Conservation (phyloP, 2,888 invertebrate genomes). For the Celastrina argiolus region DNA sequence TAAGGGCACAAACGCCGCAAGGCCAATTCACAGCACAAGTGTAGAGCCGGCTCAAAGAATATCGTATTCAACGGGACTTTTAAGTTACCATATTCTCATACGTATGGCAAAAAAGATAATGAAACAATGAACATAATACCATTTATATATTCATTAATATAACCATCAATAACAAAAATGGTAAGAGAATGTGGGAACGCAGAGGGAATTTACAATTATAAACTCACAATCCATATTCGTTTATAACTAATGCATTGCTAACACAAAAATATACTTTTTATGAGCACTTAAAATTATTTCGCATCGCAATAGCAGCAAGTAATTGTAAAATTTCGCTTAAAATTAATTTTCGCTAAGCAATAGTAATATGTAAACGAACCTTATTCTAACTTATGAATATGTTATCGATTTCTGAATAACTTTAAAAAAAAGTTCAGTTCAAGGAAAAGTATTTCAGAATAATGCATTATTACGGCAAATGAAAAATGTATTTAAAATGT, state of each 20-base stretch:
- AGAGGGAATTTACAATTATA: neutral
- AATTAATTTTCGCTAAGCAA: slow-evolving; percentile 13
- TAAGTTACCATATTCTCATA: slow-evolving; percentile 16
- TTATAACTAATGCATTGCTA: neutral
- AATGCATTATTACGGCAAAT: neutral
- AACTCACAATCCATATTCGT: neutral
- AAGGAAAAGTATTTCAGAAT: neutral
- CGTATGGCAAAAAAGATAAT: neutral
- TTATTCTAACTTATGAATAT: neutral
- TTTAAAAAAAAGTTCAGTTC: neutral
- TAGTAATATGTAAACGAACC: neutral
- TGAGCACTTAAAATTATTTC: neutral
- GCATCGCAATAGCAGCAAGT: neutral
- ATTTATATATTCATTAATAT: slow-evolving; percentile 5
- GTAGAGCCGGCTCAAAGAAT: neutral
- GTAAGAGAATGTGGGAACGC: slow-evolving; percentile 17
- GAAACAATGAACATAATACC: neutral
- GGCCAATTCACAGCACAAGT: neutral
- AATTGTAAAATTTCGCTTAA: slow-evolving; percentile 5
- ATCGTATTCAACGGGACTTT: neutral
- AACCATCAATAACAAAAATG: neutral
- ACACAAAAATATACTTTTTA: slow-evolving; percentile 4
- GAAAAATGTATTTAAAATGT: neutral
- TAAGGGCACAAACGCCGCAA: neutral
- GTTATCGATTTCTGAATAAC: neutral